A percentile compares a stretch with the other conserved stretches of the same genome.
Conservation (phyloP, 2,888 invertebrate species). For the Cheilosia impressa region DNA sequence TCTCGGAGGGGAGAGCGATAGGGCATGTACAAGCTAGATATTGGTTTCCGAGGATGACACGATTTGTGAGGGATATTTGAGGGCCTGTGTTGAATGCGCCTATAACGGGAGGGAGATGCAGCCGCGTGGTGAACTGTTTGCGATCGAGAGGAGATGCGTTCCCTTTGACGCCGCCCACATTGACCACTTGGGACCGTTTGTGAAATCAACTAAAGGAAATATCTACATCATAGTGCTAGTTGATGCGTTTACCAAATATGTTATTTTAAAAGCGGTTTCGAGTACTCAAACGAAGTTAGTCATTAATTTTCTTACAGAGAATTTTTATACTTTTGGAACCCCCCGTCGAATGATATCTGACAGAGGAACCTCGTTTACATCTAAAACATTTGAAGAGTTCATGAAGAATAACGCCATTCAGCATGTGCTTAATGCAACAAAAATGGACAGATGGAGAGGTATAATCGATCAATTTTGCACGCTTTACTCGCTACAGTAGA, state of each 20-base stretch:
- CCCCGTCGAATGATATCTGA: constrained; percentile 5
- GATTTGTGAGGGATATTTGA: constrained; percentile 27
- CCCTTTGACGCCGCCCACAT: constrained; percentile 41
- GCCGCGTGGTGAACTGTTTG: constrained; percentile 29
- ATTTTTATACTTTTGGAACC: background rate
- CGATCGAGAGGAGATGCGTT: constrained; percentile 20
- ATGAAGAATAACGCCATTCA: background rate
- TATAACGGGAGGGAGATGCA: constrained; percentile 37
- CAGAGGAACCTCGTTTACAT: constrained; percentile 13
- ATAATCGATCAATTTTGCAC: background rate
- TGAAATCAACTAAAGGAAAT: constrained; percentile 39
- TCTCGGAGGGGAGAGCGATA: constrained; percentile 11
- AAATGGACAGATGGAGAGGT: constrained; percentile 24
- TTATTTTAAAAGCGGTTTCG: constrained; percentile 1
- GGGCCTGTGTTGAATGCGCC: constrained; percentile 34
- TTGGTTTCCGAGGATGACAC: constrained; percentile 39
- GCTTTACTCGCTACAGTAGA: background rate
- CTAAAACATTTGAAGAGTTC: constrained; percentile 1
- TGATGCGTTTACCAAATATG: constrained; percentile 23
- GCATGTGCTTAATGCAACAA: constrained; percentile 17
- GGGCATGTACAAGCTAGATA: constrained; percentile 29
- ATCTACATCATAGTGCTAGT: constrained; percentile 2
- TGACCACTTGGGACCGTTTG: constrained; percentile 38
- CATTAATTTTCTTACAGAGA: constrained; percentile 6
- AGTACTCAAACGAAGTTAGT: constrained; percentile 16